These are phyloP conservation scores for Craseonycteris thonglongyai DNA, from an alignment of 2,113 vertebrate species.

Conservation along the genomic window DNA sequence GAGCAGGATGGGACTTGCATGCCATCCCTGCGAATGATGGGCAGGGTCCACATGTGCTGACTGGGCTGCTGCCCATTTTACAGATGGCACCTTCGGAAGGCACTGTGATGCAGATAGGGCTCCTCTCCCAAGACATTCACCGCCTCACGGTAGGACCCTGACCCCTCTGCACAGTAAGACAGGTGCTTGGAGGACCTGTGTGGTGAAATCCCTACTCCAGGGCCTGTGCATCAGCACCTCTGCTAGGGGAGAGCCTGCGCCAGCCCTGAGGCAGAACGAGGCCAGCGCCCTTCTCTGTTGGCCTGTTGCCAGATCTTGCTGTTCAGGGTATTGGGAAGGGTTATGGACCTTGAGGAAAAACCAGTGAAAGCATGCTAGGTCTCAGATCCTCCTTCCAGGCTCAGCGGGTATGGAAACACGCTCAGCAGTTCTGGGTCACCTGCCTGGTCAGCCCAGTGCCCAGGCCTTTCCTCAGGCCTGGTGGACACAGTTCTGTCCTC, in stretches of 20 bases:
- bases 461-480: neutral
- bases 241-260: too few species aligned
- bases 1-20: neutral
- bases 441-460: neutral
- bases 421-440: neutral
- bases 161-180: neutral
- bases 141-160: conserved; percentile 88
- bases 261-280: too few species aligned
- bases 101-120: conserved; percentile 89
- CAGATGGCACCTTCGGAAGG: conserved; percentile 91
- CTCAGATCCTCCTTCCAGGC: neutral
- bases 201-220: neutral
- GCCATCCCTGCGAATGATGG: neutral
- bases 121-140: conserved; percentile 92
- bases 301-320: neutral
- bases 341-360: neutral
- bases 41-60: conserved; percentile 57
- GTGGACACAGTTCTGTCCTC: neutral
- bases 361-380: neutral
- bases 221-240: neutral
- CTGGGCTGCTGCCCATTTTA: conserved; percentile 80
- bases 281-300: neutral
- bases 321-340: neutral
- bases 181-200: neutral
- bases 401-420: neutral